Conservation (phyloP, 1,140 invertebrate genomes). For the Aricia agestis region DNA sequence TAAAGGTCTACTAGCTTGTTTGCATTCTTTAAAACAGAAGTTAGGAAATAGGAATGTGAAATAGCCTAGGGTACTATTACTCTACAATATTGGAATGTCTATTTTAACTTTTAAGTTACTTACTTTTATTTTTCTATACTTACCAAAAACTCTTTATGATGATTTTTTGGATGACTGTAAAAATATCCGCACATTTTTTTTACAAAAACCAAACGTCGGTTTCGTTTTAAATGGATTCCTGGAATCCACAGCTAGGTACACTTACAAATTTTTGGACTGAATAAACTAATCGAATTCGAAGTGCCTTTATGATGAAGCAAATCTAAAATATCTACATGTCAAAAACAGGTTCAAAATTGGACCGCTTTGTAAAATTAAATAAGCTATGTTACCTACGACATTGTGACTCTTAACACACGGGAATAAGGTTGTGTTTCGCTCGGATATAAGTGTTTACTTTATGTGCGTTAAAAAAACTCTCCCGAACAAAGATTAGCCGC, state of each 20-base stretch:
- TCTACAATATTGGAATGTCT: no score
- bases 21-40: no score
- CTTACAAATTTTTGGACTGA: not conserved
- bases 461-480: constrained; percentile 11
- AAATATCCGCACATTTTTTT: no score
- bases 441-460: not conserved
- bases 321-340: not conserved
- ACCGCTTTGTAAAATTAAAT: not conserved
- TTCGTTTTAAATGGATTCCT: not conserved
- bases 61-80: no score
- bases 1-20: not conserved
- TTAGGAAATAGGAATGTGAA: no score
- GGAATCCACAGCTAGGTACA: not conserved
- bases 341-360: constrained; percentile 1
- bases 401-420: not conserved
- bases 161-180: no score
- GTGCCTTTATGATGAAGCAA: not conserved
- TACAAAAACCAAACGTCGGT: not conserved
- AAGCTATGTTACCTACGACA: not conserved
- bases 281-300: not conserved
- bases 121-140: no score
- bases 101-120: no score
- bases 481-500: constrained; percentile 21
- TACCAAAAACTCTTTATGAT: no score
- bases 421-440: constrained; percentile 4